Evolutionary conservation across 2,797 vertebrate genomes (phyloP).

Genomic region (Mus minutoides): DNA sequence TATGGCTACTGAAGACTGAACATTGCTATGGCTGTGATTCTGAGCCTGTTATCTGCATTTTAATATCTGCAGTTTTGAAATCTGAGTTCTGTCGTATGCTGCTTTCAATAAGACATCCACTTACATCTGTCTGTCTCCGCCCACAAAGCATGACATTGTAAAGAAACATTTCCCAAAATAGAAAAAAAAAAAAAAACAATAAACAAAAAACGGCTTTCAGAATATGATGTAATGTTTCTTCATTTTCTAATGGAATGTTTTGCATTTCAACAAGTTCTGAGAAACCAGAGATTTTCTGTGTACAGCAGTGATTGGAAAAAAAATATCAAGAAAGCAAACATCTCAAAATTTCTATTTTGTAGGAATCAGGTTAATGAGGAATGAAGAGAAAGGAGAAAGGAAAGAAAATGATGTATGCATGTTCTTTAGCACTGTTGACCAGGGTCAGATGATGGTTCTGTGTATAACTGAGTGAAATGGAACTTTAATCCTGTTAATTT

Average conservation of each 20-base stretch:
- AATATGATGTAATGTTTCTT: conserved; percentile 50
- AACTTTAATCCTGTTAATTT: not conserved
- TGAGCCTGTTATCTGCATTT: conserved; percentile 6
- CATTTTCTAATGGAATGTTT: conserved; percentile 45
- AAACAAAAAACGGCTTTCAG: not conserved
- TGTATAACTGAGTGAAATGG: not conserved
- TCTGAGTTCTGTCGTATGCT: conserved; percentile 20
- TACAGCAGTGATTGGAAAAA: not conserved
- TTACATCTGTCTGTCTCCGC: conserved; percentile 55
- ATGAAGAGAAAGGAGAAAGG: not conserved
- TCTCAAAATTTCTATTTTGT: not conserved
- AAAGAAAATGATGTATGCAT: not conserved
- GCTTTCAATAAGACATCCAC: conserved; percentile 41
- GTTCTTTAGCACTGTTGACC: too few relatives aligned
- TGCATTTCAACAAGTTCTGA: conserved; percentile 59
- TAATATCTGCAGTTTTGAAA: conserved; percentile 30
- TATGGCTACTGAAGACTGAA: not conserved
- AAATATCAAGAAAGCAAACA: not conserved
- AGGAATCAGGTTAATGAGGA: not conserved
- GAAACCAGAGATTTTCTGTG: not conserved
- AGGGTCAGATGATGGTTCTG: too few relatives aligned
- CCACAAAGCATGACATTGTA: conserved; percentile 33
- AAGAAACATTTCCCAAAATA: conserved; percentile 63
- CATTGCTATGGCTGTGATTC: not conserved
- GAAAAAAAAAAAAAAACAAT: conserved; percentile 2